Evolutionary conservation across 2,888 invertebrate genomes (phyloP).

Genomic region (Zhengitettix transpicula): DNA sequence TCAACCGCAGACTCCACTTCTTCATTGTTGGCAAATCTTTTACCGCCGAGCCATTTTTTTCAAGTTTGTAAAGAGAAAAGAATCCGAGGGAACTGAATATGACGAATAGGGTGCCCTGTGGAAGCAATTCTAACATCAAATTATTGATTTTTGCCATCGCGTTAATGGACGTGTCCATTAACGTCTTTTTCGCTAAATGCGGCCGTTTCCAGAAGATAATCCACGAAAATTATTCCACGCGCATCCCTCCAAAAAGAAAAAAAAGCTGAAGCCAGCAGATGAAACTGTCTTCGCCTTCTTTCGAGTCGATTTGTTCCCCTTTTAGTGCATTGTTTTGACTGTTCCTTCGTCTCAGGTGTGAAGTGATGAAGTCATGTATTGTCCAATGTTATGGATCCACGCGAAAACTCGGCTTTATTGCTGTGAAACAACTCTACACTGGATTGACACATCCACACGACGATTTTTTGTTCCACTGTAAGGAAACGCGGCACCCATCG

Average conservation of each 20-base stretch:
- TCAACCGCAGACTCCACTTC: too few species aligned
- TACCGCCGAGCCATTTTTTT: too few species aligned
- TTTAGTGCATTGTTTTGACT: background rate
- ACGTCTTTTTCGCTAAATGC: too few species aligned
- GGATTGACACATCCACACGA: background rate
- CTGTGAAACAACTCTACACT: background rate
- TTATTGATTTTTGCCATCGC: background rate
- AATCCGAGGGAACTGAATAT: too few species aligned
- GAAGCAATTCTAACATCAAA: too few species aligned
- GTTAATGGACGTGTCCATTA: background rate
- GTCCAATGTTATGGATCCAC: background rate
- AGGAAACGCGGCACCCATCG: background rate
- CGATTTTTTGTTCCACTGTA: background rate
- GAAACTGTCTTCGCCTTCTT: too few species aligned
- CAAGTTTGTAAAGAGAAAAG: background rate
- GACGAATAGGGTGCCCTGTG: too few species aligned
- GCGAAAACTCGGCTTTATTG: background rate
- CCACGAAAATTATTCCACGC: background rate
- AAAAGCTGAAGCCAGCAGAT: background rate
- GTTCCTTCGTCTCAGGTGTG: background rate
- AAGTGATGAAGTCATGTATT: background rate
- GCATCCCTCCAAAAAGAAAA: background rate
- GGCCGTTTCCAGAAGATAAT: background rate
- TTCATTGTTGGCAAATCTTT: too few species aligned
- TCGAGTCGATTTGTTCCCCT: background rate